These are phyloP conservation scores for Eulacestoma nigropectus DNA, from an alignment of 2,113 vertebrate species.

Conservation along the genomic window DNA sequence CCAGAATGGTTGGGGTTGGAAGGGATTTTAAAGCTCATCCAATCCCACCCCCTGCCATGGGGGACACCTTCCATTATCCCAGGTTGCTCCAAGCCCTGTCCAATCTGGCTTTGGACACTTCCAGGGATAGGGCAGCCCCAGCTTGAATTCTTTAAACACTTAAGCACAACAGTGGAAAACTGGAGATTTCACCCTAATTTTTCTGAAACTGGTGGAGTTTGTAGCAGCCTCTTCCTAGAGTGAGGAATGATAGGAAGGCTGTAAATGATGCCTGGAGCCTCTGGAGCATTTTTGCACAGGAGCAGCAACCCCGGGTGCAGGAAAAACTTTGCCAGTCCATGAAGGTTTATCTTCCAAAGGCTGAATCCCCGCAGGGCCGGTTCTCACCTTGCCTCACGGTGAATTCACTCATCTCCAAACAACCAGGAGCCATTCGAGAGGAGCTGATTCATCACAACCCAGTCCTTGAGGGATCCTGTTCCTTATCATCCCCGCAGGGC, in stretches of 20 bases:
- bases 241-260: background rate
- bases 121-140: background rate
- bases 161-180: background rate
- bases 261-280: background rate
- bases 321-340: rapidly evolving
- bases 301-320: background rate
- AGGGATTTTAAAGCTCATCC: background rate
- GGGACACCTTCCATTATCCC: rapidly evolving
- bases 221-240: background rate
- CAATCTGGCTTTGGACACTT: rapidly evolving
- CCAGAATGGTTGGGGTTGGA: background rate
- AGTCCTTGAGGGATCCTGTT: background rate
- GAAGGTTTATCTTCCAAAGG: background rate
- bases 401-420: background rate
- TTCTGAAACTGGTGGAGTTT: background rate
- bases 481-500: background rate
- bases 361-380: background rate
- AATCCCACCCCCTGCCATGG: background rate
- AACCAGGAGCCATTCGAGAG: background rate
- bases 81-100: rapidly evolving
- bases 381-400: background rate
- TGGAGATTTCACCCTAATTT: background rate
- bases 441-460: background rate
- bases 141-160: background rate
- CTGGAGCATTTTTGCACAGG: background rate